Evolutionary conservation across 2,113 vertebrate species (phyloP).

Genomic region (Nerophis lumbriciformis): DNA sequence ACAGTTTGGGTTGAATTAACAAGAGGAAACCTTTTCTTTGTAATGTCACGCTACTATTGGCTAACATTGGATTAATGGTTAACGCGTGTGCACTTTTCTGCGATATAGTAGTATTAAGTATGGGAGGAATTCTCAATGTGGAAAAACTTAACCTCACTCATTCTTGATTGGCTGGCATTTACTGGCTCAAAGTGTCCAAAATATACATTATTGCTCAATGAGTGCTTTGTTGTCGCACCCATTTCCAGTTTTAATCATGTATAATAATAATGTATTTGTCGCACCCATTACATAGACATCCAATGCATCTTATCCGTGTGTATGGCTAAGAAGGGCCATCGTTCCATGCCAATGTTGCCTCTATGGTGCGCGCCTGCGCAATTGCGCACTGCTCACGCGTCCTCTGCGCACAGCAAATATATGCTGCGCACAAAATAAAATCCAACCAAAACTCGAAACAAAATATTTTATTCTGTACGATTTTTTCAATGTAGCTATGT

Average conservation of each 20-base stretch:
- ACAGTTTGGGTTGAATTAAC: no score
- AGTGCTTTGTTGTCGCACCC: neutral
- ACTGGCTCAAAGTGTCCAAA: neutral
- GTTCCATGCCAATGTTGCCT: no score
- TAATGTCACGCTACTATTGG: conserved; percentile 10
- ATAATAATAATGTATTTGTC: no score
- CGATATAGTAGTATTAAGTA: conserved; percentile 3
- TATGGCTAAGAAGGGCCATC: no score
- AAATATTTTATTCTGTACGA: no score
- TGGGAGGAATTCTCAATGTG: conserved; percentile 20
- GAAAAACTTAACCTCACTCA: conserved; percentile 28
- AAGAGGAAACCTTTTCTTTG: neutral
- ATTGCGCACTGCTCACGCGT: no score
- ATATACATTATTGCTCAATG: neutral
- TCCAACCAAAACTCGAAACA: no score
- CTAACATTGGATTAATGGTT: conserved; percentile 25
- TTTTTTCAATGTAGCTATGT: no score
- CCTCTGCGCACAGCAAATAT: no score
- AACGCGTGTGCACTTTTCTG: conserved; percentile 3
- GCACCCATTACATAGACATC: neutral
- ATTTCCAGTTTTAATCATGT: neutral
- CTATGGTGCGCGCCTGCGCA: no score
- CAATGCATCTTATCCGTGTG: no score
- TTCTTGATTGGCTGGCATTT: conserved; percentile 2
- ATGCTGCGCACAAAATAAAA: no score